Base-by-base conservation (phyloP, 2,797 vertebrate species). In the Thalassophryne amazonica region DNA sequence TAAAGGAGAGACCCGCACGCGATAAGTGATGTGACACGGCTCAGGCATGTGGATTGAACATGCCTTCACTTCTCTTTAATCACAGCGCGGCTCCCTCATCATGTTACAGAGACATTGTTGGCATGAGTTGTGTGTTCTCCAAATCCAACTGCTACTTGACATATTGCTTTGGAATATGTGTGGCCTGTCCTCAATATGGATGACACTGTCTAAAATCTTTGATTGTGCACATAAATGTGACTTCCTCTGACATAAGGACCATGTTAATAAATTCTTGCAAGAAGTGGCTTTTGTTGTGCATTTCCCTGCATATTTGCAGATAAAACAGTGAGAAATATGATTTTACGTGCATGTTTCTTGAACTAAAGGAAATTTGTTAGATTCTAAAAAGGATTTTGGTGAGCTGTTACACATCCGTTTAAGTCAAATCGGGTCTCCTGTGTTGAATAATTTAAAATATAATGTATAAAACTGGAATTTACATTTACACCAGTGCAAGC, bases 401-500 rank as follows among this genome's bases (percentile, higher is more conserved):
- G 9, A 31, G 24, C 27, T 5, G 43, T 7, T 16, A 30, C 11
- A 51, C 49, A 65, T 64, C 29, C n/a, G n/a, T n/a, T n/a, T n/a
- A n/a, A 35, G 40, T 55, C 9, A 21, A 37, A 46, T 34, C 46
- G 55, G 30, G 53, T 54, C 10, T n/a, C n/a, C n/a, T 31, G 11
- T 24, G 39, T 32, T 87, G 42, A 86, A 88, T 81, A 73, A 74
- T 86, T 73, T 2, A 90, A 49, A 21, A 22, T 40, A 43, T 54
- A 39, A 70, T 66, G 47, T 77, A 59, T 52, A 53, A 47, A 41
- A 23, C 10, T 16, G 53, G 68, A 55, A 29, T 34, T 78, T 77
- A 80, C 76, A 81, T 76, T 75, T 73, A 78, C 76, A 73, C 7
- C 1, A 31, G 86, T 85, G 86, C 71, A 58, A 80, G 59, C 34